These are phyloP conservation scores for Lepus americanus DNA, from an alignment of 2,113 vertebrate genomes.

Conservation along the genomic window DNA sequence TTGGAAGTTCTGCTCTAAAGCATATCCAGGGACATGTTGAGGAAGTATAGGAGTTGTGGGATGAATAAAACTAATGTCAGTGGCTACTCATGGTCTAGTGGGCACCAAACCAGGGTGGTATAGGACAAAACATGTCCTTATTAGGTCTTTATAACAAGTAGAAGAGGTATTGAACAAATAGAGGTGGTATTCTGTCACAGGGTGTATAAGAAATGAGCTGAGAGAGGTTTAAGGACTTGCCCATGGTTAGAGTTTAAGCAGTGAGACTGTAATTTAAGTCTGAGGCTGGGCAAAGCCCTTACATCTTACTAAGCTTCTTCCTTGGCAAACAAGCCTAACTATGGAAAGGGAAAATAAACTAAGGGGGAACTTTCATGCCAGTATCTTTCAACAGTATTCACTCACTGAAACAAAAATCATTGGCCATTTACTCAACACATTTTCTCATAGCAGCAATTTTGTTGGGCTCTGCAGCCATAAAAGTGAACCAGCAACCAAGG, in stretches of 20 bases:
- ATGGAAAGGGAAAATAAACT: neutral
- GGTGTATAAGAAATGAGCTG: neutral
- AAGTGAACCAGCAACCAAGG: no score
- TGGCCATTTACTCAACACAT: neutral
- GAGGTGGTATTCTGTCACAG: neutral
- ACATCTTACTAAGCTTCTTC: neutral
- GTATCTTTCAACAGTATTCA: neutral
- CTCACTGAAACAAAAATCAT: neutral
- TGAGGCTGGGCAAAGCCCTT: neutral
- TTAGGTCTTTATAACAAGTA: neutral
- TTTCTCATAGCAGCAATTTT: neutral
- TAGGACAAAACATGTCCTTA: neutral
- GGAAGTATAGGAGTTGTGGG: neutral
- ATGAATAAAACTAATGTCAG: neutral
- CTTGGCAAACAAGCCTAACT: neutral
- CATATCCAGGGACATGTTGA: neutral
- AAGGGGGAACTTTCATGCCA: neutral
- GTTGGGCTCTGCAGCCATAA: no score
- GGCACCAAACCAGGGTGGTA: neutral
- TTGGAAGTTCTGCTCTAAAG: neutral
- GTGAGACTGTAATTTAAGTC: neutral
- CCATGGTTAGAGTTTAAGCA: conserved; percentile 21
- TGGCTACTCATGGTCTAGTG: neutral
- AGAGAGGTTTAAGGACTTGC: neutral
- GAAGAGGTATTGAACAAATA: neutral